Evolutionary conservation across 2,113 vertebrate genomes (phyloP).

Genomic region (Apodemus sylvaticus): DNA sequence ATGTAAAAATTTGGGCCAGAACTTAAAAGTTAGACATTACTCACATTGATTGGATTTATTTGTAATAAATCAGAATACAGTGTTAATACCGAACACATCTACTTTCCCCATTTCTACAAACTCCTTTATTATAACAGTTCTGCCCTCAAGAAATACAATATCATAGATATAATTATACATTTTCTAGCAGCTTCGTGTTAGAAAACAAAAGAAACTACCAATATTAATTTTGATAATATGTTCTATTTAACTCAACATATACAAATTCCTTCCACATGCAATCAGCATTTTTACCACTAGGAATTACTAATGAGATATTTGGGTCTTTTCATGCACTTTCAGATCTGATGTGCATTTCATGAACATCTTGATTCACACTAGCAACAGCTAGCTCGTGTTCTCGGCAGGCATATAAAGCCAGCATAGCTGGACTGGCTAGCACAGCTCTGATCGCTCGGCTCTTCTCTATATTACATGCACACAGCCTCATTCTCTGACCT

Average conservation of each 20-base stretch:
- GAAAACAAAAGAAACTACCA: conserved; percentile 18
- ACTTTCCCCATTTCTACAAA: not conserved
- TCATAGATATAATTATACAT: not conserved
- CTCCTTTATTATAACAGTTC: not conserved
- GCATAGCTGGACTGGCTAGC: not conserved
- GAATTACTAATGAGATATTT: not conserved
- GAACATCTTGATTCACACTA: not conserved
- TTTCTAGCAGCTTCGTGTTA: not conserved
- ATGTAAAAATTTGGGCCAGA: conserved; percentile 1
- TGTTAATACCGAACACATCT: not conserved
- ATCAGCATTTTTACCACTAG: not conserved
- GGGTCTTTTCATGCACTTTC: not conserved
- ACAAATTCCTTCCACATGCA: not conserved
- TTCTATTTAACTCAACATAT: conserved; percentile 13
- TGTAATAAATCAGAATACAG: not conserved
- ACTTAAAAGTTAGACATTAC: not conserved
- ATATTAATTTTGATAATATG: conserved; percentile 5
- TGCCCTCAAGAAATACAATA: not conserved
- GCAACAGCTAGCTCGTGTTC: not conserved
- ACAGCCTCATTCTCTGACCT: not conserved
- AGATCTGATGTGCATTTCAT: not conserved
- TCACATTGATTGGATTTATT: conserved; percentile 10
- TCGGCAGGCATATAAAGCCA: not conserved
- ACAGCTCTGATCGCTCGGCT: not conserved
- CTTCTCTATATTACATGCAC: not conserved